Conservation (phyloP, 2,888 invertebrate species). For the Apamea anceps region DNA sequence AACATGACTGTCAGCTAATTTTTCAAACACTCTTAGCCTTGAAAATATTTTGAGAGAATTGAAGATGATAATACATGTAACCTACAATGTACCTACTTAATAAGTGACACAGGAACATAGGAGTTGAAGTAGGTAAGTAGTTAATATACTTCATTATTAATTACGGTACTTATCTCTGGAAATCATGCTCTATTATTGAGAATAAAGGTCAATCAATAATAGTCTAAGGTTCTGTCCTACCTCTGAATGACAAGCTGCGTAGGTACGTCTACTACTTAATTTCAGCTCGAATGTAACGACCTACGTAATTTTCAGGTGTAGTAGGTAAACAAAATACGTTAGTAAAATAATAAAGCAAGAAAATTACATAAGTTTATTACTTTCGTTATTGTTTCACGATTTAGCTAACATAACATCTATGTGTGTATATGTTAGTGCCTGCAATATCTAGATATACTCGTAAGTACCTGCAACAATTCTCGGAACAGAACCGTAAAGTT, state of each 20-base stretch:
- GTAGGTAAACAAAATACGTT: not conserved
- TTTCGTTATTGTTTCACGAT: constrained; percentile 26
- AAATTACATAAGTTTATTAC: constrained; percentile 18
- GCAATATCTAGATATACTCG: constrained; percentile 27
- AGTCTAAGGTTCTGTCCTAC: not conserved
- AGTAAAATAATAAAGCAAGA: not conserved
- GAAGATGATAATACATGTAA: not conserved
- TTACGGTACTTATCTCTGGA: no score
- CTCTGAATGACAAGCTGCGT: not conserved
- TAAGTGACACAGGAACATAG: not conserved
- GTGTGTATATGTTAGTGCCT: constrained; percentile 18
- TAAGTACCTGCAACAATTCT: constrained; percentile 27
- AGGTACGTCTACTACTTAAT: no score
- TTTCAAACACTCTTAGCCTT: not conserved
- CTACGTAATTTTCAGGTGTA: not conserved
- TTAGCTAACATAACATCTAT: constrained; percentile 17
- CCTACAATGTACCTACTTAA: not conserved
- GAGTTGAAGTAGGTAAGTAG: not conserved
- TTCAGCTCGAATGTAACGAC: not conserved
- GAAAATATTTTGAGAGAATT: not conserved
- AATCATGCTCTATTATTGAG: not conserved
- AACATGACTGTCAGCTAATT: constrained; percentile 32
- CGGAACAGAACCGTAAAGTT: constrained; percentile 39
- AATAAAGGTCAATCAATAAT: not conserved
- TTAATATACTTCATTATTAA: no score